phyloP scores from a whole-genome alignment of 1,140 invertebrate genomes.

The Anoplophora glabripennis region DNA sequence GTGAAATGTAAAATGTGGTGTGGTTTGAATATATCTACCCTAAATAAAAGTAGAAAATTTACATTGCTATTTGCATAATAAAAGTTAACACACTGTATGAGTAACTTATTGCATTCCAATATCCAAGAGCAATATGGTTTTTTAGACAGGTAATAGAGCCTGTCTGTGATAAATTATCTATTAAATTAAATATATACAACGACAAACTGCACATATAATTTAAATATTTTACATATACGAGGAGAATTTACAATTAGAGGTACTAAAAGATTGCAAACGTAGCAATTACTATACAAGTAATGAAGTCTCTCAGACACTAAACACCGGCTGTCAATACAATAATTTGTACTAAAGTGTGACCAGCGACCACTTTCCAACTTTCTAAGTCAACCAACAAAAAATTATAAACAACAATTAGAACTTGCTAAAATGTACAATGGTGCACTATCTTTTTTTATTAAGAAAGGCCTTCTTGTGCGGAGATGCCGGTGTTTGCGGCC shows the following conservation, averaged over 20 bases:
- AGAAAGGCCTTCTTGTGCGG: conserved; percentile 43
- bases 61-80: not conserved
- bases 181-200: conserved; percentile 45
- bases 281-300: conserved; percentile 33
- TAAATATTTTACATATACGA: conserved; percentile 43
- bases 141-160: conserved; percentile 8
- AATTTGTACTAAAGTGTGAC: conserved; percentile 48
- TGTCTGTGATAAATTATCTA: conserved; percentile 21
- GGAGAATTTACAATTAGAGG: conserved; percentile 43
- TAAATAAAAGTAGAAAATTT: too few species aligned
- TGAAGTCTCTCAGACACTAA: conserved; percentile 24
- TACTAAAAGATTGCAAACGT: conserved; percentile 45
- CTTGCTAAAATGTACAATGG: conserved; percentile 26
- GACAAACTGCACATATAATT: conserved; percentile 48
- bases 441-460: conserved; percentile 48
- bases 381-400: conserved; percentile 35
- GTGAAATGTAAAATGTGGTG: too few species aligned
- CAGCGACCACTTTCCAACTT: conserved; percentile 35
- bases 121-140: conserved; percentile 5
- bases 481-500: conserved; percentile 33
- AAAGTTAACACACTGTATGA: conserved; percentile 11
- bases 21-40: too few species aligned
- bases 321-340: conserved; percentile 19
- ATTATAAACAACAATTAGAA: conserved; percentile 18
- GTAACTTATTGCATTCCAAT: conserved; percentile 23